Percentiles rank a stretch among this genome's conserved stretches.
These are phyloP conservation scores for Lacerta viridis DNA, from an alignment of 2,797 vertebrate species.

Conservation along the genomic window DNA sequence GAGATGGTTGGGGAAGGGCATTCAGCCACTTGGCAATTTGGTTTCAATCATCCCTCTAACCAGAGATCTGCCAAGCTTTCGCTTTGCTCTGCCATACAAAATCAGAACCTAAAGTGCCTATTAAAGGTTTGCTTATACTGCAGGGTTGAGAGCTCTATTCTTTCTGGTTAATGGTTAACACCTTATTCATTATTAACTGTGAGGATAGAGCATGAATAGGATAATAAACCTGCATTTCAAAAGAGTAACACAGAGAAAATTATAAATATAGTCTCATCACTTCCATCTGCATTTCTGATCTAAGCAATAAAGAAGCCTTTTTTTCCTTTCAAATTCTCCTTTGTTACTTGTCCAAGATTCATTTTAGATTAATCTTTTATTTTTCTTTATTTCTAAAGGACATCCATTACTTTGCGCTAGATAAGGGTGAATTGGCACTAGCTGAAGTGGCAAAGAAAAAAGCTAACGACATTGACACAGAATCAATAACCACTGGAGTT, in stretches of 20 bases:
- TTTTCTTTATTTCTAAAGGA: conserved; percentile 96
- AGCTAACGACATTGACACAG: conserved; percentile 91
- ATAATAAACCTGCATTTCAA: conserved; percentile 71
- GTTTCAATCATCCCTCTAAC: not conserved
- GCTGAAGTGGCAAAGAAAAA: conserved; percentile 95
- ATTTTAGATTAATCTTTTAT: conserved; percentile 95
- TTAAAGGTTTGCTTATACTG: conserved; percentile 51
- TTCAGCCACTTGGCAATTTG: not conserved
- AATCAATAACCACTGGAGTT: conserved; percentile 83
- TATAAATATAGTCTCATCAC: conserved; percentile 72
- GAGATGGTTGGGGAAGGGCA: not conserved
- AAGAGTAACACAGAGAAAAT: conserved; percentile 71
- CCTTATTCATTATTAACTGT: conserved; percentile 49
- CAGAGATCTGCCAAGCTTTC: conserved; percentile 3
- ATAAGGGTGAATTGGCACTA: conserved; percentile 96
- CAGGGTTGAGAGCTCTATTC: conserved; percentile 53
- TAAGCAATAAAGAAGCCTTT: conserved; percentile 76
- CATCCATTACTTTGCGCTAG: conserved; percentile 96
- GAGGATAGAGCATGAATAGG: conserved; percentile 55
- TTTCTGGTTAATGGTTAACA: conserved; percentile 61
- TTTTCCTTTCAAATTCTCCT: conserved; percentile 78
- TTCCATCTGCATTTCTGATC: conserved; percentile 78
- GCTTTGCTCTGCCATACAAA: not conserved
- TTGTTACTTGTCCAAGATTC: conserved; percentile 80
- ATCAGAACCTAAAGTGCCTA: conserved; percentile 39